Base-by-base conservation (phyloP, 1,140 invertebrate species). In the Yoshiicerus persimilis region DNA sequence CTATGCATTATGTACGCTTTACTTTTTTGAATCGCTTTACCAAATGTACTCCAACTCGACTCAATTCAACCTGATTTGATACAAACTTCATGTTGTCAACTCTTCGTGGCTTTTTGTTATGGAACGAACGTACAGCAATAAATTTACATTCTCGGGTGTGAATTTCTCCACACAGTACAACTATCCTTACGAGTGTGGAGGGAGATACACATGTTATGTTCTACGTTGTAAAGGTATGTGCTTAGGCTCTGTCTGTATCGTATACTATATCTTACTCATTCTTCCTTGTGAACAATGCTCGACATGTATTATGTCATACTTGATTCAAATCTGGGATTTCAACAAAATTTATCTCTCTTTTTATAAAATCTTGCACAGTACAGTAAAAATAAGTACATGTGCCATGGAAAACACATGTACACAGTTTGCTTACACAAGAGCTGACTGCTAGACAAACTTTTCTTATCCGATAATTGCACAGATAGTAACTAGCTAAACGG, bases 31-130 rank as follows among this genome's bases (percentile, higher is more conserved):
- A 56, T 56, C 64, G 23, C 27, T 25, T 25, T n/a, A 80, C 38
- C 16, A 80, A 80, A 80, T 80, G 32, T 32, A 80, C 20, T 80
- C 32, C 75, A 80, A 80, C 75, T 38, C 75, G 32, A 80, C 75
- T 80, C 75, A 80, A 80, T 34, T 80, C 75, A 80, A 80, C 30
- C 75, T 36, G 75, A 80, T 80, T 80, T 80, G 75, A 80, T 80
- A 80, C 75, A 80, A 80, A 80, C 75, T 80, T 80, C 75, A 80
- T 80, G 75, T 80, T 80, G 75, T 80, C 75, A 80, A 80, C 75
- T 80, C 32, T 38, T 80, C 75, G 75, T 80, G 75, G 75, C 75
- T 80, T 80, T 80, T 80, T 80, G 75, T 80, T 80, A 80, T 80
- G 75, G 30, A 80, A 38, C 75, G 16, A 36, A 80, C 75, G 75